Base-by-base conservation (phyloP, 1,140 invertebrate species). In the Drosophila tani region DNA sequence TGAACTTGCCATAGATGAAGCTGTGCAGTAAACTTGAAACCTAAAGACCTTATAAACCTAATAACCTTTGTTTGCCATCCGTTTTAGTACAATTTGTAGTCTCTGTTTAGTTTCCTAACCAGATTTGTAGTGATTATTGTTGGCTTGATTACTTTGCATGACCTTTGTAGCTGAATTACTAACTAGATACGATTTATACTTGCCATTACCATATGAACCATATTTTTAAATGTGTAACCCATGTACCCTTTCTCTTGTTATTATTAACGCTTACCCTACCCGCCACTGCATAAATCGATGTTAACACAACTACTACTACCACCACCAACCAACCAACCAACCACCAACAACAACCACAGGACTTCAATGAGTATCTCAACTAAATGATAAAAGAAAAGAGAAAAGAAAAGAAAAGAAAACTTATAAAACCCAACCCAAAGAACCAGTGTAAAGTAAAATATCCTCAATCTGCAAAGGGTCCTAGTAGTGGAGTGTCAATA, bases 321-420 rank as follows among this genome's bases (percentile, higher is more conserved):
- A 88, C 83, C 74, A 85, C 74, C 73, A 76, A 53, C 51, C 51
- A 53, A 45, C 51, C 49, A 53, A 45, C 51, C 49, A 51, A 84
- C 74, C 69, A 86, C 78, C 85, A 81, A 77, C 75, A 67, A 76
- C 71, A 75, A 76, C 57, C 56, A 84, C 81, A 92, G 91, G 91
- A 92, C 88, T 92, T 92, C 91, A 92, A 92, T 92, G 91, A 92
- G 90, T 92, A 92, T 91, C 82, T 92, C 60, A 92, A 92, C 77
- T 92, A 83, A 91, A 64, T 59, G 65, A 68, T 50, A 47, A 68
- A 71, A 75, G 57, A 65, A 65, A 55, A 76, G 7, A 9, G 32
- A 40, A 43, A 56, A 45, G 32, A 59, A 35, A 60, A 9, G 32
- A 40, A 43, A 56, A 45, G 32, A 59, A 35, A 60, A 45, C 32